These are phyloP conservation scores for Rhadina sibilatrix DNA, from an alignment of 2,113 vertebrate genomes.

Conservation along the genomic window DNA sequence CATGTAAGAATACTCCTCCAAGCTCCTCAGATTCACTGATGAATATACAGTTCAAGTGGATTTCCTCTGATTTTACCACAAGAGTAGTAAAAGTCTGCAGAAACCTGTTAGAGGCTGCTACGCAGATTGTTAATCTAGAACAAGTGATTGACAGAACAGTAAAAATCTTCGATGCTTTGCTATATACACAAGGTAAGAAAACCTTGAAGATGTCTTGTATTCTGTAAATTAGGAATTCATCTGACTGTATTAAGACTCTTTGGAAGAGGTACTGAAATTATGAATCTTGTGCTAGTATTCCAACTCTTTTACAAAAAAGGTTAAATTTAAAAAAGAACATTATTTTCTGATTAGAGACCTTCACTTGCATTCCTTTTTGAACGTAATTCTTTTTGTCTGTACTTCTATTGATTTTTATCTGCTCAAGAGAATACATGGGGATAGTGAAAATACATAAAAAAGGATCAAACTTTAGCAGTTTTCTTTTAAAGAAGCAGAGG, in stretches of 20 bases:
- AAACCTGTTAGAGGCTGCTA: conserved; percentile 74
- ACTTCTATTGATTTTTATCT: not conserved
- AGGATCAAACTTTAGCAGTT: not conserved
- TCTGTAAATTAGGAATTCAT: not conserved
- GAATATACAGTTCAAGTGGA: conserved; percentile 71
- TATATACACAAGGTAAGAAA: conserved; percentile 86
- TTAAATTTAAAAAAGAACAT: not conserved
- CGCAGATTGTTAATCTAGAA: conserved; percentile 54
- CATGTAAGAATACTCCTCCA: not conserved
- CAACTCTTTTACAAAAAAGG: not conserved
- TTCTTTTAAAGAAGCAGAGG: not conserved
- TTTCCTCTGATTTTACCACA: conserved; percentile 71
- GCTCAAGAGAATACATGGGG: not conserved
- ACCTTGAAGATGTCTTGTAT: not conserved
- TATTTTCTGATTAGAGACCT: not conserved
- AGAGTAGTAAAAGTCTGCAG: conserved; percentile 79
- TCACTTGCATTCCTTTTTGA: not conserved
- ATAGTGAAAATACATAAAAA: not conserved
- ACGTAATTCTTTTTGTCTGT: not conserved
- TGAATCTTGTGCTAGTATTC: not conserved
- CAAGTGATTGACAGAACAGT: conserved; percentile 73
- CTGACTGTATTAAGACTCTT: not conserved
- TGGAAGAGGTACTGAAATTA: not conserved
- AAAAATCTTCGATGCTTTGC: conserved; percentile 83
- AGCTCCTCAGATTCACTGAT: not conserved